Percentiles rank a stretch among this genome's conserved stretches.
Evolutionary conservation across 2,888 invertebrate genomes (phyloP).

Genomic region (Drosophila yooni): DNA sequence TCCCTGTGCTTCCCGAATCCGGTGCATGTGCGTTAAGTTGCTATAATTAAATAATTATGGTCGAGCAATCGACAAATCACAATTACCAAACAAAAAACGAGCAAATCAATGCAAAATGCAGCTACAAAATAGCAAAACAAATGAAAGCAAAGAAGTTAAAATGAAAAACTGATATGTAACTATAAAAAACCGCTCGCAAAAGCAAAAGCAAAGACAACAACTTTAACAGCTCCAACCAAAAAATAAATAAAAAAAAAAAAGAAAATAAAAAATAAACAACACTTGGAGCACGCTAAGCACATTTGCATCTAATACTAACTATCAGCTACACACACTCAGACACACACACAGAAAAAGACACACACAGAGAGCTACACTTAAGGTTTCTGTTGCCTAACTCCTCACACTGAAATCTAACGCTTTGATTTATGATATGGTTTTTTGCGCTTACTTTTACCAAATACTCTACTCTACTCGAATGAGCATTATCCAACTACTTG

Average conservation of each 20-base stretch:
- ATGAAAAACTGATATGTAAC: slow-evolving; percentile 35
- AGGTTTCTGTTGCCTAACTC: slow-evolving; percentile 32
- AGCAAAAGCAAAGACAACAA: slow-evolving; percentile 57
- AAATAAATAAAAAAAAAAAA: neutral
- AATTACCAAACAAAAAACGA: slow-evolving; percentile 49
- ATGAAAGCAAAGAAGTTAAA: slow-evolving; percentile 41
- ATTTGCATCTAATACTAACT: slow-evolving; percentile 62
- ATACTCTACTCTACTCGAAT: slow-evolving; percentile 52
- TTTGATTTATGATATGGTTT: slow-evolving; percentile 57
- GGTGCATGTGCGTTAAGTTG: slow-evolving; percentile 79
- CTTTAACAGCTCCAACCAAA: slow-evolving; percentile 23
- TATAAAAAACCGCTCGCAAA: slow-evolving; percentile 48
- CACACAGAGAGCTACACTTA: slow-evolving; percentile 18
- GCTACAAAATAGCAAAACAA: slow-evolving; percentile 38
- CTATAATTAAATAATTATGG: slow-evolving; percentile 61
- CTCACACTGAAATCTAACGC: slow-evolving; percentile 42
- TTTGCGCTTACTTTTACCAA: slow-evolving; percentile 56
- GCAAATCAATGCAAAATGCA: slow-evolving; percentile 71
- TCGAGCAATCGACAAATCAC: slow-evolving; percentile 64
- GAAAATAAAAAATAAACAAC: slow-evolving; percentile 16
- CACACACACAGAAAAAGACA: slow-evolving; percentile 27
- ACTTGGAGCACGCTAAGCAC: slow-evolving; percentile 76
- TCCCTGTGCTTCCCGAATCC: slow-evolving; percentile 78
- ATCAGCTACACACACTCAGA: slow-evolving; percentile 30
- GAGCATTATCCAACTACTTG: slow-evolving; percentile 70